A percentile compares a stretch with the other conserved stretches of the same genome.
phyloP scores from a whole-genome alignment of 2,888 invertebrate genomes.

The Falcaria lacertinaria region DNA sequence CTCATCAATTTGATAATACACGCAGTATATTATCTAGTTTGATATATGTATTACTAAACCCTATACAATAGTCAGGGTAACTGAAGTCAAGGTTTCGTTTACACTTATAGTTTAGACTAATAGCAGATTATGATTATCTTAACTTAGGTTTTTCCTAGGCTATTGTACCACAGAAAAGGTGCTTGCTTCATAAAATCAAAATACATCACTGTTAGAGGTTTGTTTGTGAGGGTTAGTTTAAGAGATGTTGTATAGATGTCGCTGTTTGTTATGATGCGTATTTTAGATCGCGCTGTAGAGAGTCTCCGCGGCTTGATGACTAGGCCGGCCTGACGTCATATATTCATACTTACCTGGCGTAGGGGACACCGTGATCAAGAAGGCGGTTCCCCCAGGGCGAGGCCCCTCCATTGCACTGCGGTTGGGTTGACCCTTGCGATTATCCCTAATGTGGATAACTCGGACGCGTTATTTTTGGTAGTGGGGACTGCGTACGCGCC shows the following conservation, averaged over 20 bases:
- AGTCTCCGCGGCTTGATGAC: constrained; percentile 6
- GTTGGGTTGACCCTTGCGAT: constrained; percentile 19
- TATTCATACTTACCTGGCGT: constrained; percentile 13
- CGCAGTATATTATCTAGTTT: no score
- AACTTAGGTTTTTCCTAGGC: no score
- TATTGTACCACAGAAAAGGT: no score
- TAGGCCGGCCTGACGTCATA: background rate
- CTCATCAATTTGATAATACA: no score
- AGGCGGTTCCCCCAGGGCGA: constrained; percentile 22
- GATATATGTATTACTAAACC: no score
- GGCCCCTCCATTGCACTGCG: constrained; percentile 18
- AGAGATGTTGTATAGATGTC: background rate
- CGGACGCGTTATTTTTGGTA: constrained; percentile 21
- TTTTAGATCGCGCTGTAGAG: constrained; percentile 4
- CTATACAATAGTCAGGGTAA: no score
- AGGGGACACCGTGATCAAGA: constrained; percentile 19
- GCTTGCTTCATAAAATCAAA: no score
- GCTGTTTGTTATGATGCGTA: background rate
- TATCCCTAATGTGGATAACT: constrained; percentile 22
- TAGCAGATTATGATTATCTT: no score
- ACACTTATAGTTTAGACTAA: no score
- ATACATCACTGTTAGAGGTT: no score
- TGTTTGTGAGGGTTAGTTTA: background rate
- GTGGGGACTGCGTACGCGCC: constrained; percentile 16
- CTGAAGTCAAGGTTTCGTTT: no score